Conservation (phyloP, 2,888 invertebrate genomes). For the Drosophila histrio region DNA sequence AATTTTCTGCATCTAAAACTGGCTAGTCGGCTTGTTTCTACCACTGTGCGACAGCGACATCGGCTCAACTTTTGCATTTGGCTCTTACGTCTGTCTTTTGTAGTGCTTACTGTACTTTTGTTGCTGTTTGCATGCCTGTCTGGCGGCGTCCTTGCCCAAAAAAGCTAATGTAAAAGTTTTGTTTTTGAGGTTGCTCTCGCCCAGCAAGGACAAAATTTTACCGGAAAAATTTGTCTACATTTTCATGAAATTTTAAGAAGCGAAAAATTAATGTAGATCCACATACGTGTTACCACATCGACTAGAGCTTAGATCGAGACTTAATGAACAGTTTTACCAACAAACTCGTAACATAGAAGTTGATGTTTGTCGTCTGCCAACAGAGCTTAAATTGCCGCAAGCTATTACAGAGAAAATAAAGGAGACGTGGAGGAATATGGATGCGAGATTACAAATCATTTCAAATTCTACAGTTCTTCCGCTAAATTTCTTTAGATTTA, state of each 20-base stretch:
- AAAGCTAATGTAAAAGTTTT: conserved; percentile 70
- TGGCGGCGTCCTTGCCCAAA: conserved; percentile 20
- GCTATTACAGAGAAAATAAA: conserved; percentile 9
- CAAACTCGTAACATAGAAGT: not conserved
- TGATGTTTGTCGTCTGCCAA: conserved; percentile 10
- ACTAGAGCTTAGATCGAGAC: conserved; percentile 8
- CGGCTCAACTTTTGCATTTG: conserved; percentile 41
- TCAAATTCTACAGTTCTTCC: conserved; percentile 24
- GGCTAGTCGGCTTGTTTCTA: too few species aligned
- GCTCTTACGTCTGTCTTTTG: conserved; percentile 19
- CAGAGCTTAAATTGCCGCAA: conserved; percentile 30
- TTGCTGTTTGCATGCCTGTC: conserved; percentile 11
- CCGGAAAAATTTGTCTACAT: conserved; percentile 52
- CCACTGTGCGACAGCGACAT: too few species aligned
- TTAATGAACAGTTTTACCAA: conserved; percentile 9
- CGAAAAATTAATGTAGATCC: conserved; percentile 58
- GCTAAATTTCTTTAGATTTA: conserved; percentile 24
- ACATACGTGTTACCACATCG: conserved; percentile 2
- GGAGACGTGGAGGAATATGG: not conserved
- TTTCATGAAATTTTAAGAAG: conserved; percentile 23
- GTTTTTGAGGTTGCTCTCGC: conserved; percentile 32
- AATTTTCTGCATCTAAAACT: too few species aligned
- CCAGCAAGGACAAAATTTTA: too few species aligned
- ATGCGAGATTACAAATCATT: conserved; percentile 2
- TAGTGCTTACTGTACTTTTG: conserved; percentile 35